Base-by-base conservation (phyloP, 2,113 vertebrate genomes). In the Hippotragus niger region DNA sequence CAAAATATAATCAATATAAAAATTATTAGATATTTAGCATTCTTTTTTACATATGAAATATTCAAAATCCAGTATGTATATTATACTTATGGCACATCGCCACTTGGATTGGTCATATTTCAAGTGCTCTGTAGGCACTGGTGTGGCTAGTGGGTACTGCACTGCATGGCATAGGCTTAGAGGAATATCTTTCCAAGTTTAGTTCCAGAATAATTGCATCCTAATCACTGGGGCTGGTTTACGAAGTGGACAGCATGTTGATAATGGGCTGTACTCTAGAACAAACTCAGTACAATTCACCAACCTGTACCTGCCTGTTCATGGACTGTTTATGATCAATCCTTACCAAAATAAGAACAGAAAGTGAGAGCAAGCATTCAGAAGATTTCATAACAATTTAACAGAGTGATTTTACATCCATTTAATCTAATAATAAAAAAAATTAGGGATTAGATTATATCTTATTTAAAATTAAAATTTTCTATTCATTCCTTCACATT, bases 271-370 rank as follows among this genome's bases (percentile, higher is more conserved):
- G 3, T 7, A 1, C 4, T n/a, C 45, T 52, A 80, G 93, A 52
- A 47, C 40, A 52, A 45, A 53, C 16, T 36, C 36, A 27, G 1
- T 31, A 1, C 0, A 2, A 19, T 55, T 87, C 25, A 23, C 13
- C 19, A 6, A 31, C 43, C 31, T 43, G 31, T 1, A 1, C 9
- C 78, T 36, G 50, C 17, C 31, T 47, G 21, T 47, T 85, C 29
- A 11, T 0, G 45, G 82, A 13, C 50, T 4, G 6, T n/a, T 82
- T 13, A 6, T 43, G 74, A 55, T 23, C 2, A 10, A 0, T 43
- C 31, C 16, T 95, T n/a, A 4, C 11, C 25, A n/a, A 83, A 29
- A 47, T 15, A 47, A 81, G 43, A 91, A n/a, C 29, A 36, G 25
- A 71, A 43, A 31, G 2, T 6, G 31, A 43, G 5, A 45, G 43